phyloP scores from a whole-genome alignment of 2,113 vertebrate genomes.

The Marmota flaviventris region DNA sequence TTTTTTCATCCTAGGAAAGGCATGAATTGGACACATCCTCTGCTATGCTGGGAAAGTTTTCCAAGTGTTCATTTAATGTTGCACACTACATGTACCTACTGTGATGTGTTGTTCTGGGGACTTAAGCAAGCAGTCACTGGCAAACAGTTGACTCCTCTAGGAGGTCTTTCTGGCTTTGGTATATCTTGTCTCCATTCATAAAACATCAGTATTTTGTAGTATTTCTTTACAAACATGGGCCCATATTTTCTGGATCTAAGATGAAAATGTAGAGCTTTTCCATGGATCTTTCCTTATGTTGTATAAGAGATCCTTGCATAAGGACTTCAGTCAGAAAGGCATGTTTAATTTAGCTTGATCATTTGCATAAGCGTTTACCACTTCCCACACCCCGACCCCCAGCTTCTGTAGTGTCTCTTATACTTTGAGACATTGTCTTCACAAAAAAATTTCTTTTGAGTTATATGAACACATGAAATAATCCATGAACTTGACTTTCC shows the following conservation, averaged over 20 bases:
- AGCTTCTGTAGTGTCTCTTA: not conserved
- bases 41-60: not conserved
- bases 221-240: not conserved
- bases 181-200: not conserved
- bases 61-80: not conserved
- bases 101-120: not conserved
- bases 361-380: not conserved
- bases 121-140: not conserved
- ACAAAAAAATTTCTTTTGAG: not conserved
- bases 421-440: not conserved
- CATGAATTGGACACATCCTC: not conserved
- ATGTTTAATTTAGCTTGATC: not conserved
- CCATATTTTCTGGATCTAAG: not conserved
- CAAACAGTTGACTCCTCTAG: not conserved
- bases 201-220: not conserved
- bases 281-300: not conserved
- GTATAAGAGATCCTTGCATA: not conserved
- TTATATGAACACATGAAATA: not conserved
- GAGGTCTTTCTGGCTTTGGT: not conserved
- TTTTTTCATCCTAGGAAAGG: not conserved
- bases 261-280: not conserved
- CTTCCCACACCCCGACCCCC: accelerated
- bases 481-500: not conserved
- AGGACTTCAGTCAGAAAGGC: not conserved
- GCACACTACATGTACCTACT: not conserved